These are phyloP conservation scores for Rosalia funebris DNA, from an alignment of 2,888 invertebrate species.

Conservation along the genomic window DNA sequence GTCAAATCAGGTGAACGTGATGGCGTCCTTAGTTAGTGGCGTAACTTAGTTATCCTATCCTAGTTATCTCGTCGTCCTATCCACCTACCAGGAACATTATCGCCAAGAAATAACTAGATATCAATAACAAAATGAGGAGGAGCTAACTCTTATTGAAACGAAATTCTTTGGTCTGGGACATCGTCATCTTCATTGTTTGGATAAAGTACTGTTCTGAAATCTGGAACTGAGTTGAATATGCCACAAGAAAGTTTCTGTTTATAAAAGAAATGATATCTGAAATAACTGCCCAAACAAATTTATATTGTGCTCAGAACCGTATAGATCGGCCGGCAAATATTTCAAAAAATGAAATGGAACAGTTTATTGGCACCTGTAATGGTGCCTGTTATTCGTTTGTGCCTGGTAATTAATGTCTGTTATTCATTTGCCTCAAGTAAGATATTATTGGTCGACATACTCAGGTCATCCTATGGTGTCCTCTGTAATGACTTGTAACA, in stretches of 20 bases:
- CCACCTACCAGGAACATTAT: too few species aligned
- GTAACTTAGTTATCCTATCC: too few species aligned
- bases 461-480: slow-evolving; percentile 12
- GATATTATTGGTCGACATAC: slow-evolving; percentile 19
- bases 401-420: slow-evolving; percentile 22
- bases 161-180: too few species aligned
- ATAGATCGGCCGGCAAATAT: slow-evolving; percentile 9
- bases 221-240: slow-evolving; percentile 6
- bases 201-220: slow-evolving; percentile 5
- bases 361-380: slow-evolving; percentile 4
- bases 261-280: slow-evolving; percentile 12
- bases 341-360: neutral
- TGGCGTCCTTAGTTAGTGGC: too few species aligned
- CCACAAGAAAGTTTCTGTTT: slow-evolving; percentile 2
- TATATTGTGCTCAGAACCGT: slow-evolving; percentile 11
- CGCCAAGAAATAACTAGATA: too few species aligned
- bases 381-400: too few species aligned
- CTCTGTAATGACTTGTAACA: slow-evolving; percentile 27
- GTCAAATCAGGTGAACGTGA: too few species aligned
- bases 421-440: slow-evolving; percentile 19
- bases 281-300: slow-evolving; percentile 16
- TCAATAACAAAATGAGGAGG: too few species aligned
- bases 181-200: too few species aligned
- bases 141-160: too few species aligned
- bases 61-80: too few species aligned